Base-by-base conservation (phyloP, 2,888 invertebrate species). In the Harmothoe impar region DNA sequence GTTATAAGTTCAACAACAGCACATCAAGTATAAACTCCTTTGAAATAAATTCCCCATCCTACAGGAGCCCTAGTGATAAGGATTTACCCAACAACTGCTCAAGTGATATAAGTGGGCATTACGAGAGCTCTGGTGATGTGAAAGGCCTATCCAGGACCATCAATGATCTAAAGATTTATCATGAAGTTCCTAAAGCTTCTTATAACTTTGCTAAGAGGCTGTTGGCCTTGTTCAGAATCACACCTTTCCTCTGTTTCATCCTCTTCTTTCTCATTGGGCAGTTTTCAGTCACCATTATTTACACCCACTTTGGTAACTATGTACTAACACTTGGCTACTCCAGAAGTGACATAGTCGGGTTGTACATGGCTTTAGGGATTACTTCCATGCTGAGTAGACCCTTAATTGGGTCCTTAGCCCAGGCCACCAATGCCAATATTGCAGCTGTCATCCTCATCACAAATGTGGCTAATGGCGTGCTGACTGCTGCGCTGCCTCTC, bases 331-430 rank as follows among this genome's bases (percentile, higher is more conserved):
- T n/a, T n/a, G n/a, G n/a, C n/a, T n/a, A n/a, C n/a, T n/a, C n/a
- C n/a, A n/a, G 12, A 12, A 5, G 5, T 15, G 68, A 68, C n/a
- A n/a, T 68, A 7, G 68, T 68, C n/a, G 5, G 7, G 12, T 68
- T 68, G n/a, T 68, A 68, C n/a, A 68, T 68, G 68, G 68, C n/a
- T 68, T 68, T 68, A 68, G 68, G 68, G 5, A n/a, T 68, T n/a
- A 20, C 68, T 20, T 23, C 68, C 12, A 68, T n/a, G 5, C 12
- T 68, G 17, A 23, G 20, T n/a, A 12, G 68, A 12, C 20, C n/a
- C 5, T 17, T 68, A 7, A 20, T 12, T 12, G 68, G 68, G 20
- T 15, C 20, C 54, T 15, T 20, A 10, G 54, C 54, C 20, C 12
- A 54, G 20, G 20, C 20, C 54, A 54, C 62, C 5, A 62, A 62